phyloP scores from a whole-genome alignment of 2,888 invertebrate species.

The Synanthedon vespiformis region DNA sequence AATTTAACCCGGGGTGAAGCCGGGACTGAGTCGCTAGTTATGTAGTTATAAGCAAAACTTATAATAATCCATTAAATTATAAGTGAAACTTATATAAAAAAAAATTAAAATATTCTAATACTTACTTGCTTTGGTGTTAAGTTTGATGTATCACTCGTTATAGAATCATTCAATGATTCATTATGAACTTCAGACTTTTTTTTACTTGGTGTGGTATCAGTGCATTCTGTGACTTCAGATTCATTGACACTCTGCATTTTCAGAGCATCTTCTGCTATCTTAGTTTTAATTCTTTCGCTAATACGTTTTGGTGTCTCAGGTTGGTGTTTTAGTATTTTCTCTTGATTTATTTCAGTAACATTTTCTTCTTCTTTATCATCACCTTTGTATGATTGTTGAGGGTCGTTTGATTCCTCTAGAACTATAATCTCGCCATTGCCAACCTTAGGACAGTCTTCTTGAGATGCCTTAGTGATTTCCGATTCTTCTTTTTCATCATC shows the following conservation, averaged over 20 bases:
- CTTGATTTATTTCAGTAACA: background rate
- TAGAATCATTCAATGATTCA: conserved; percentile 7
- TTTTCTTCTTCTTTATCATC: background rate
- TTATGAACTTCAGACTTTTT: conserved; percentile 12
- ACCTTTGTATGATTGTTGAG: background rate
- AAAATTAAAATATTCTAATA: background rate
- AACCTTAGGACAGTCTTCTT: too few relatives aligned
- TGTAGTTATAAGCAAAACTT: too few relatives aligned
- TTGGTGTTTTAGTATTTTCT: background rate
- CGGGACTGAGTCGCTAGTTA: too few relatives aligned
- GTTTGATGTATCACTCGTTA: conserved; percentile 17
- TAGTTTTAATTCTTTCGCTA: conserved; percentile 29
- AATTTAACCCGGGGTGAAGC: too few relatives aligned
- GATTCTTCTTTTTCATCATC: too few relatives aligned
- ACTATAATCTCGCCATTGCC: conserved; percentile 5
- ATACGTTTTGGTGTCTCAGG: conserved; percentile 32
- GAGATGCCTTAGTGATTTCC: too few relatives aligned
- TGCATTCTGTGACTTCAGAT: conserved; percentile 30
- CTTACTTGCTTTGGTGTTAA: conserved; percentile 55
- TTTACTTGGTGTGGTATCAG: conserved; percentile 35
- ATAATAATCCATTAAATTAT: background rate
- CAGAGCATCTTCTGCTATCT: conserved; percentile 23
- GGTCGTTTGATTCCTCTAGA: conserved; percentile 12
- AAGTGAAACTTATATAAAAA: background rate
- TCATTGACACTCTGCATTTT: conserved; percentile 26